phyloP scores from a whole-genome alignment of 2,888 invertebrate species.

The Stenoptilia bipunctidactyla region DNA sequence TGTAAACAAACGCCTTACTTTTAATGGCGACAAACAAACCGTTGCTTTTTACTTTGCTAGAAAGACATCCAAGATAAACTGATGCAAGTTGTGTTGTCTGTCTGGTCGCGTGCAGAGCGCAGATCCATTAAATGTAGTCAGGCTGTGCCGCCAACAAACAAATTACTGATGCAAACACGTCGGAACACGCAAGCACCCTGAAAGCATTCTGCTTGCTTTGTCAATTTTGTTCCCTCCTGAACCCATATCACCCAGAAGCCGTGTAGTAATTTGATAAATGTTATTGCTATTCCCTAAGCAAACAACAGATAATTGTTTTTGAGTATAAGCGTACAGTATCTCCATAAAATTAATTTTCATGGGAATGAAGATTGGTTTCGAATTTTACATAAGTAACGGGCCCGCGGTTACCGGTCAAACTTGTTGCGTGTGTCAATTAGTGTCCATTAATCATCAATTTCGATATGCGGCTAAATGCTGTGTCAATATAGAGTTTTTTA shows the following conservation, averaged over 20 bases:
- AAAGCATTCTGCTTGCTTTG: slow-evolving; percentile 65
- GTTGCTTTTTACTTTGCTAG: slow-evolving; percentile 22
- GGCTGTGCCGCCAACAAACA: slow-evolving; percentile 64
- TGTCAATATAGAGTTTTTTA: too few relatives aligned
- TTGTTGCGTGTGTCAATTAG: background rate
- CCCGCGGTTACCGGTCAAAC: background rate
- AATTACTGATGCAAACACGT: slow-evolving; percentile 70
- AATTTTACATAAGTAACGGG: background rate
- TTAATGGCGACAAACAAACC: slow-evolving; percentile 1
- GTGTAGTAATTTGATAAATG: slow-evolving; percentile 47
- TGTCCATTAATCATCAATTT: too few relatives aligned
- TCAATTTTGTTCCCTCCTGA: slow-evolving; percentile 40
- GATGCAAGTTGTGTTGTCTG: slow-evolving; percentile 12
- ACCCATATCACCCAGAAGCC: slow-evolving; percentile 30
- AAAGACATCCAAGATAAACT: slow-evolving; percentile 27
- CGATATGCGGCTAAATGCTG: too few relatives aligned
- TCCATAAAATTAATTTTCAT: slow-evolving; percentile 10
- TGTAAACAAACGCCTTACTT: background rate
- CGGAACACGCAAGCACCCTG: slow-evolving; percentile 60
- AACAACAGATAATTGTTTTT: slow-evolving; percentile 49
- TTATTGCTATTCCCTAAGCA: slow-evolving; percentile 56
- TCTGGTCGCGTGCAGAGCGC: slow-evolving; percentile 45
- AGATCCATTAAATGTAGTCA: slow-evolving; percentile 64
- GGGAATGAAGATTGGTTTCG: slow-evolving; percentile 7
- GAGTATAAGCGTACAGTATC: slow-evolving; percentile 22